Evolutionary conservation across 2,797 vertebrate species (phyloP).

Genomic region (Setipinna tenuifilis): DNA sequence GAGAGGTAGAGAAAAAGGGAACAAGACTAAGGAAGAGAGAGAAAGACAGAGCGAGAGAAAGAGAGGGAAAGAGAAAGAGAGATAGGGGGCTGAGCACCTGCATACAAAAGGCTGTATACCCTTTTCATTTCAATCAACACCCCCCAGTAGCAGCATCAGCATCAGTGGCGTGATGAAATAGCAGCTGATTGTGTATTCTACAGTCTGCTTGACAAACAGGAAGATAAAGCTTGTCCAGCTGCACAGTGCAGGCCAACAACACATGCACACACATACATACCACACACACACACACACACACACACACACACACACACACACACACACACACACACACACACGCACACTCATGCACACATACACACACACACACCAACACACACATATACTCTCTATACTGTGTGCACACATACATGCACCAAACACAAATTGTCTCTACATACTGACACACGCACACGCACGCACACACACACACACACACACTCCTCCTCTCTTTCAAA

Average conservation of each 20-base stretch:
- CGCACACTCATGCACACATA: background rate
- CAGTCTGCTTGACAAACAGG: background rate
- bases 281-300: background rate
- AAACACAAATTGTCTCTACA: background rate
- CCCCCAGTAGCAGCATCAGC: background rate
- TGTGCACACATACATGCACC: background rate
- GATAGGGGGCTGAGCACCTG: background rate
- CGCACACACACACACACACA: background rate
- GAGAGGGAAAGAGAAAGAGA: conserved; percentile 7
- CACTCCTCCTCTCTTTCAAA: background rate
- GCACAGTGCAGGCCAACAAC: background rate
- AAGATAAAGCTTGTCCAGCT: background rate
- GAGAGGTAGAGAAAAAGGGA: background rate
- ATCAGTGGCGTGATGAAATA: background rate
- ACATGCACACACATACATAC: background rate
- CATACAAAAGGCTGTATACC: conserved; percentile 14
- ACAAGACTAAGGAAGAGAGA: background rate
- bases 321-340: background rate
- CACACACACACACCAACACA: background rate
- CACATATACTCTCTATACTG: background rate
- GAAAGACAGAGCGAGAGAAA: conserved; percentile 7
- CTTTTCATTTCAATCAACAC: conserved; percentile 1
- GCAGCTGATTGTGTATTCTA: background rate
- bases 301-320: conserved; percentile 9
- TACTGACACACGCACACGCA: background rate